A percentile compares a stretch with the other conserved stretches of the same genome.
Conservation (phyloP, 2,888 invertebrate genomes). For the Drosophila lutescens region DNA sequence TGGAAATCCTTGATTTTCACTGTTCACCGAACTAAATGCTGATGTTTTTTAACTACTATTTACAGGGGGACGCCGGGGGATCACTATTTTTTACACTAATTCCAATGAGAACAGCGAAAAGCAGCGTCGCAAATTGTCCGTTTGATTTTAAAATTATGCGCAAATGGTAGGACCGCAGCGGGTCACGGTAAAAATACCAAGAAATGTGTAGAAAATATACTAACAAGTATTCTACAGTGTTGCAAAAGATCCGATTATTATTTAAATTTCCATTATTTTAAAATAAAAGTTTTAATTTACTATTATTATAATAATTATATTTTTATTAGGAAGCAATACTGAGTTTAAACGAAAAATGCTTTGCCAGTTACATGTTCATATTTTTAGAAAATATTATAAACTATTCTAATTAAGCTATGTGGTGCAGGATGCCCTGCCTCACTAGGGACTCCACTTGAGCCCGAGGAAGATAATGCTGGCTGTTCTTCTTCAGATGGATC, state of each 20-base stretch:
- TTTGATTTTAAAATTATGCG: constrained; percentile 23
- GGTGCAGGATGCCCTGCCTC: constrained; percentile 93
- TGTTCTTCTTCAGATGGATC: constrained; percentile 94
- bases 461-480: constrained; percentile 94
- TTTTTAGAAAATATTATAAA: neutral
- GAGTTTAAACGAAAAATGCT: too few relatives aligned
- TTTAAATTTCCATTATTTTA: neutral
- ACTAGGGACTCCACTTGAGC: constrained; percentile 95
- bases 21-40: neutral
- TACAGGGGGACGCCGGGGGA: neutral
- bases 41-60: neutral
- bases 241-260: neutral
- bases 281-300: too few relatives aligned
- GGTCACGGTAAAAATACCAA: neutral
- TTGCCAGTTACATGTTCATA: neutral
- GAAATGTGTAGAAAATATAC: too few relatives aligned
- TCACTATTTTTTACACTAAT: neutral
- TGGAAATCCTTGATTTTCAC: neutral
- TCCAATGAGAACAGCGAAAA: constrained; percentile 18
- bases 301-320: too few relatives aligned
- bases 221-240: neutral
- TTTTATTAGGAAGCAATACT: too few relatives aligned
- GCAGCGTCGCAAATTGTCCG: constrained; percentile 26
- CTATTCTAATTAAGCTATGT: constrained; percentile 46
- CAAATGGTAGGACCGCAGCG: constrained; percentile 7